These are phyloP conservation scores for Sciaenops ocellatus DNA, from an alignment of 2,797 vertebrate species.

Conservation along the genomic window DNA sequence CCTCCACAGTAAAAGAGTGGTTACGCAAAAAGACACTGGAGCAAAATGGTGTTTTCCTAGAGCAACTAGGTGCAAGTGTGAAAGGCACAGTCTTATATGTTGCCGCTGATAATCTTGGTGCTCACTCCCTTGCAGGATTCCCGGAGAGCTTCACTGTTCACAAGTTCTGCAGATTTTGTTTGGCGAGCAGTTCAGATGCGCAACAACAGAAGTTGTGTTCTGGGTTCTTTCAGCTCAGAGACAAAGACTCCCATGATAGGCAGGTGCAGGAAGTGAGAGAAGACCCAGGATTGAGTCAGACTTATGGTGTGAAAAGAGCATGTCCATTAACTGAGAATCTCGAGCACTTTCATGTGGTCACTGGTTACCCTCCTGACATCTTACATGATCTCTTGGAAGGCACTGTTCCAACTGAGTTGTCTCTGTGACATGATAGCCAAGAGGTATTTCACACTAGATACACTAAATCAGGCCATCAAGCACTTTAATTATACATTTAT, in stretches of 20 bases:
- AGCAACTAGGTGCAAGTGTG: constrained; percentile 46
- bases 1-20: constrained; percentile 11
- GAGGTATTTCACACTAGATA: constrained; percentile 12
- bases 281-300: constrained; percentile 4
- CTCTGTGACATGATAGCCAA: constrained; percentile 29
- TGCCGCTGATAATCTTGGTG: constrained; percentile 54
- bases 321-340: constrained; percentile 48
- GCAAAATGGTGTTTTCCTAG: constrained; percentile 41
- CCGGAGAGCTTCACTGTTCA: constrained; percentile 39
- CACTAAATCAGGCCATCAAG: constrained; percentile 33
- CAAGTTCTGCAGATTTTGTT: constrained; percentile 55
- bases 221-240: constrained; percentile 40
- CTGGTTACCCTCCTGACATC: constrained; percentile 51
- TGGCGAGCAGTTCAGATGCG: neutral
- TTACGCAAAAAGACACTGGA: constrained; percentile 5
- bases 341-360: constrained; percentile 52
- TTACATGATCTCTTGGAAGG: constrained; percentile 56
- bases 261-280: constrained; percentile 46
- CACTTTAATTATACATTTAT: constrained; percentile 50
- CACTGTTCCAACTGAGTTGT: constrained; percentile 49
- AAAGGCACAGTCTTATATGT: constrained; percentile 54
- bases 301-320: constrained; percentile 40
- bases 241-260: constrained; percentile 43
- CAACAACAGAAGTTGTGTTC: constrained; percentile 46
- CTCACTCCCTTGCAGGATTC: constrained; percentile 57